phyloP scores from a whole-genome alignment of 64 coral and sea anemone genomes.

The Porites lutea region DNA sequence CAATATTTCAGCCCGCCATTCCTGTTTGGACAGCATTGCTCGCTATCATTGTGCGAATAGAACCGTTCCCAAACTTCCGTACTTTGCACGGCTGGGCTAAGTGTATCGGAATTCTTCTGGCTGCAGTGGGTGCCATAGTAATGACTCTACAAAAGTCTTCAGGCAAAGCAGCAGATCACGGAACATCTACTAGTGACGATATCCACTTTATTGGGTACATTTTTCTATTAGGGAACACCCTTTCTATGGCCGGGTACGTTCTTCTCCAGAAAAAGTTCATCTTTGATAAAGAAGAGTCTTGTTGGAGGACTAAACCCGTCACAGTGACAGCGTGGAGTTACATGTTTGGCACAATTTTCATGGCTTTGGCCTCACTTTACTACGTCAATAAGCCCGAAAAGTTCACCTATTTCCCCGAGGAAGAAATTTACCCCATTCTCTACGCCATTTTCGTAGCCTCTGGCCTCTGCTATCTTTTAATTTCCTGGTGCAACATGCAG shows the following conservation, averaged over 20 bases:
- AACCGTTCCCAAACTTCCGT: constrained; percentile 67
- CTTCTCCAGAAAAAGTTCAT: constrained; percentile 86
- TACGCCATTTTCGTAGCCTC: constrained; percentile 91
- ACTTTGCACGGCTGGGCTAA: constrained; percentile 79
- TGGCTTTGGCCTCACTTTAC: constrained; percentile 72
- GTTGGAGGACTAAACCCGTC: constrained; percentile 82
- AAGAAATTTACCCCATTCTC: constrained; percentile 80
- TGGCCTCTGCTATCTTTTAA: constrained; percentile 76
- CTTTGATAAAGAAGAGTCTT: constrained; percentile 71
- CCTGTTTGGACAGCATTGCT: constrained; percentile 87
- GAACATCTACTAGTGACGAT: not conserved
- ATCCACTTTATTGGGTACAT: constrained; percentile 71
- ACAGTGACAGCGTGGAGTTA: constrained; percentile 86
- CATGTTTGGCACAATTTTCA: constrained; percentile 78
- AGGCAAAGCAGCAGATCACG: constrained; percentile 24
- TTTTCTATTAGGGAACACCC: constrained; percentile 78
- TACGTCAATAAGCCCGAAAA: constrained; percentile 87
- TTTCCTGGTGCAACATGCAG: constrained; percentile 94
- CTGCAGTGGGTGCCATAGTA: constrained; percentile 57
- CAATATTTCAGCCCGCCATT: constrained; percentile 83
- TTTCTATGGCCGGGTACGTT: constrained; percentile 75
- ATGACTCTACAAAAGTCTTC: constrained; percentile 51
- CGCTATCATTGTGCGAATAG: constrained; percentile 73
- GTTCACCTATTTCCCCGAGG: constrained; percentile 67
- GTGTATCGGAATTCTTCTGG: constrained; percentile 72